Evolutionary conservation across 1,140 invertebrate genomes (phyloP), one percentile per base, ranked within the genome.

Genomic region (Dufourea novaeangliae): DNA sequence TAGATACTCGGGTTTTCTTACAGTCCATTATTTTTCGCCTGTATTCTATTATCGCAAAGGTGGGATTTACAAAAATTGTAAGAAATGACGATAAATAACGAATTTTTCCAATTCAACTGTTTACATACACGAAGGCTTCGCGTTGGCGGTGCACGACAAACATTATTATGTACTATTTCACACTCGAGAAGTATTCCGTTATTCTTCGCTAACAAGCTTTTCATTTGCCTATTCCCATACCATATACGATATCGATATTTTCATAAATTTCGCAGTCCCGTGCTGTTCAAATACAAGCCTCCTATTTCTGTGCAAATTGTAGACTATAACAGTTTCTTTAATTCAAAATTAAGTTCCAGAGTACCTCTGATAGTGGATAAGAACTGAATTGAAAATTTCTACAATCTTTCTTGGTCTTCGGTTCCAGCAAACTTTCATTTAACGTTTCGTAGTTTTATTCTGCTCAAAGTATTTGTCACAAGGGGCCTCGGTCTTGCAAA

Each of bases 131-230:
- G 22, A 39, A 27, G 32, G 29, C 29, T 27, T 37, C 57, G 70
- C 17, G 44, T 72, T 25, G 41, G 59, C 10, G 22, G 71, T 37
- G 46, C 3, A 8, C 66, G 8, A 50, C n/a, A n/a, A 39, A 41
- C 29, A 64, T 39, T 54, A 46, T 27, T 56, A 22, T 27, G n/a
- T 27, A 71, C 41, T 74, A 54, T 74, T 66, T 41, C 62, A 39
- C 17, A 2, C 11, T 11, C 12, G 37, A 32, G 61, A 39, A 32
- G 62, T 14, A 29, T 66, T 56, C 71, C 71, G 71, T 74, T 74
- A 74, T n/a, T 44, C 14, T 3, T 46, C 10, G 10, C 34, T 66
- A 74, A 74, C 46, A 25, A 34, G 66, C 62, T 25, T 20, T 41
- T 70, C 57, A 12, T 39, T 37, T 62, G 4, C 34, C 10, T 39